phyloP scores from a whole-genome alignment of 2,888 invertebrate genomes.

The Carcina quercana region DNA sequence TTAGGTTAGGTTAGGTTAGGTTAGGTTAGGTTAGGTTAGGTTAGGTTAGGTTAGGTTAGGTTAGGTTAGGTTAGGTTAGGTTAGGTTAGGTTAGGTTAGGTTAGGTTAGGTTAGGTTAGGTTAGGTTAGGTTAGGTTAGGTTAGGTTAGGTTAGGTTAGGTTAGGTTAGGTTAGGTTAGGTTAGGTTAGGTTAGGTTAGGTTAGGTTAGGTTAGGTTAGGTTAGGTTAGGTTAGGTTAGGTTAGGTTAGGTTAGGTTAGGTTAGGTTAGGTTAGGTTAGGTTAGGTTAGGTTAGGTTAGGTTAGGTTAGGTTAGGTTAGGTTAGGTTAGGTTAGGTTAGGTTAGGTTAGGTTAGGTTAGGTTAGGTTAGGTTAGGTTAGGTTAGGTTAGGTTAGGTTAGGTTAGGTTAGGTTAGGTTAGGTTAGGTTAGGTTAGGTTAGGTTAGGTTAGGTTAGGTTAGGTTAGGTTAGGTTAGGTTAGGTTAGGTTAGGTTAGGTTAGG shows the following conservation, averaged over 20 bases:
- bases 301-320: slow-evolving; percentile 7
- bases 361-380: slow-evolving; percentile 5
- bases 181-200: slow-evolving; percentile 10
- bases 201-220: slow-evolving; percentile 9
- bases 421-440: slow-evolving; percentile 12
- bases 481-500: slow-evolving; percentile 11
- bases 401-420: slow-evolving; percentile 9
- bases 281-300: slow-evolving; percentile 5
- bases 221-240: slow-evolving; percentile 10
- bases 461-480: slow-evolving; percentile 18
- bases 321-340: slow-evolving; percentile 7
- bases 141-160: slow-evolving; percentile 5
- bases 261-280: slow-evolving; percentile 4
- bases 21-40: slow-evolving; percentile 5
- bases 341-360: slow-evolving; percentile 6
- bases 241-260: slow-evolving; percentile 6
- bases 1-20: slow-evolving; percentile 4
- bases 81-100: slow-evolving; percentile 5
- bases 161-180: slow-evolving; percentile 7
- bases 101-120: slow-evolving; percentile 5
- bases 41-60: slow-evolving; percentile 1
- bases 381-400: slow-evolving; percentile 9
- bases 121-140: slow-evolving; percentile 5
- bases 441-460: slow-evolving; percentile 19
- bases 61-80: slow-evolving; percentile 4